Percentiles rank a stretch among this genome's conserved stretches.
Evolutionary conservation across 2,113 vertebrate species (phyloP).

Genomic region (Gallinago paraguaiae): DNA sequence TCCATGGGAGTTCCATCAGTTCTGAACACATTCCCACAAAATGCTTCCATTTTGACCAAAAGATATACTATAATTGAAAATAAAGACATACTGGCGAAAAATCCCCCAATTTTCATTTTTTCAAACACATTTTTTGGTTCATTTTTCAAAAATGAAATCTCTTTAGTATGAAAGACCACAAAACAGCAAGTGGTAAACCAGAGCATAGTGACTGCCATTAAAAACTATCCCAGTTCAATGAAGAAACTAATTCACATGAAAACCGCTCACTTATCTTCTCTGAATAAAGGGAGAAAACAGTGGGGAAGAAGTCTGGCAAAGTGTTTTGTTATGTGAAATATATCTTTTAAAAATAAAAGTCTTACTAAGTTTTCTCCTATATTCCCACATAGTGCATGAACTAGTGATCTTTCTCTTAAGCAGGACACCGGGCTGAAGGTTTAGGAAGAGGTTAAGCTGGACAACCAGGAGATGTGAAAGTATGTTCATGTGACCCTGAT

Average conservation of each 20-base stretch:
- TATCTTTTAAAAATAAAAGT: background rate
- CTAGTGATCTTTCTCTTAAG: background rate
- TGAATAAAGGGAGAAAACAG: background rate
- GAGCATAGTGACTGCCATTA: background rate
- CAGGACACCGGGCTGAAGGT: background rate
- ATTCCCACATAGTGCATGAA: background rate
- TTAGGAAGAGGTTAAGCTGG: background rate
- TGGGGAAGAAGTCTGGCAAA: background rate
- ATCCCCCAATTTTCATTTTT: background rate
- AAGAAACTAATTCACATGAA: background rate
- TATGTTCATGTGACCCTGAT: fast-evolving
- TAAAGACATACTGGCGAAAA: background rate
- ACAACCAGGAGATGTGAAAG: background rate
- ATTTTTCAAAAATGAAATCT: background rate
- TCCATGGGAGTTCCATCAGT: background rate
- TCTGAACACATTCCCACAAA: background rate
- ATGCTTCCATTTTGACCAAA: background rate
- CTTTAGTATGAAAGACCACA: background rate
- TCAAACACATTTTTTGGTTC: background rate
- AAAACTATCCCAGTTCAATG: background rate
- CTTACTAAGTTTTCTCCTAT: background rate
- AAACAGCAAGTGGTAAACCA: constrained; percentile 18
- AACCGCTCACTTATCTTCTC: background rate
- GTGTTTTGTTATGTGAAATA: background rate
- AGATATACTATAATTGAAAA: background rate